Percentiles rank a stretch among this genome's conserved stretches.
Conservation (phyloP, 2,113 vertebrate genomes). For the Suricata suricatta region DNA sequence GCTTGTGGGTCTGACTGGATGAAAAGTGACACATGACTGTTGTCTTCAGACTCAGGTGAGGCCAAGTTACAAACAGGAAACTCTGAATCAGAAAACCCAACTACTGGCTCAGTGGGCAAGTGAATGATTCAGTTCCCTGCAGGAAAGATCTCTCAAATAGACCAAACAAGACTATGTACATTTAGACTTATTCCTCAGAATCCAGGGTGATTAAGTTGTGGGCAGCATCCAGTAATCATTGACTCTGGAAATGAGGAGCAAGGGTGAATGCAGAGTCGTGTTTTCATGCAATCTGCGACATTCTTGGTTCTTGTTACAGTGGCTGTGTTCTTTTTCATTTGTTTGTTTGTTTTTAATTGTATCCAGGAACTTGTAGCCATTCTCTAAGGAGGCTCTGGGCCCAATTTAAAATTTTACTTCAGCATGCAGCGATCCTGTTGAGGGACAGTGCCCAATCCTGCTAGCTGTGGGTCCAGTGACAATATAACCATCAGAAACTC, state of each 20-base stretch:
- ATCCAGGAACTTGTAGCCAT: neutral
- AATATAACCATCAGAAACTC: neutral
- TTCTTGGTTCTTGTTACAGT: neutral
- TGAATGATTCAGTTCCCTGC: neutral
- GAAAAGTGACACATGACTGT: fast-evolving
- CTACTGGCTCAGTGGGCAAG: fast-evolving
- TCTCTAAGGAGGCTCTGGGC: neutral
- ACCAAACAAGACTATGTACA: neutral
- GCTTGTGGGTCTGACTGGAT: neutral
- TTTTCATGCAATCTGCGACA: neutral
- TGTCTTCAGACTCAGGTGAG: neutral
- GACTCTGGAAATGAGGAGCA: neutral
- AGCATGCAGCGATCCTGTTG: neutral
- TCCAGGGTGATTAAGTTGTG: neutral
- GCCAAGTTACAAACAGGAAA: neutral
- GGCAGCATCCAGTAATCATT: neutral
- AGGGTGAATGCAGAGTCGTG: neutral
- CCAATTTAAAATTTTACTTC: neutral
- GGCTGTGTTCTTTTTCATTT: neutral
- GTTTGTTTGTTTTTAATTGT: neutral
- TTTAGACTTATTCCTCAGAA: neutral
- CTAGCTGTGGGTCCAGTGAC: neutral
- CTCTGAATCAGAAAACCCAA: neutral
- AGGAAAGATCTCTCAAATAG: neutral
- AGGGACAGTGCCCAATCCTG: neutral